Evolutionary conservation across 2,113 vertebrate genomes (phyloP).

Genomic region (Thomomys bottae): DNA sequence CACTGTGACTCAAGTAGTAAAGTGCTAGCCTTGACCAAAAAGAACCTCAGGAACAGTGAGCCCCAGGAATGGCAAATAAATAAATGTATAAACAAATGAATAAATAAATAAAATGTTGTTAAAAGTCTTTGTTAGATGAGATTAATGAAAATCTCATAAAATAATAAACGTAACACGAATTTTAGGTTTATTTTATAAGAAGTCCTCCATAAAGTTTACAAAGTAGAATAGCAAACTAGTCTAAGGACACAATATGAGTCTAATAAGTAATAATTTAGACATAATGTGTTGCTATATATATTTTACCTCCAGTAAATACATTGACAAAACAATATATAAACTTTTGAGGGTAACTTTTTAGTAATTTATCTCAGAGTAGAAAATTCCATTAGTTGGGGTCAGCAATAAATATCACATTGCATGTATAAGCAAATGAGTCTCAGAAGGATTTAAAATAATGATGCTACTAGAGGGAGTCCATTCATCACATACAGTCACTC

Average conservation of each 20-base stretch:
- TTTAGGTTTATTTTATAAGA: conserved; percentile 5
- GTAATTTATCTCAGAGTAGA: not conserved
- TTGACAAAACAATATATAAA: not conserved
- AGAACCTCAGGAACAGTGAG: too few relatives aligned
- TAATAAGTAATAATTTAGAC: not conserved
- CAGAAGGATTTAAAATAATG: not conserved
- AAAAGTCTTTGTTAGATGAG: not conserved
- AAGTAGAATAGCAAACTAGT: not conserved
- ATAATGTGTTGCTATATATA: not conserved
- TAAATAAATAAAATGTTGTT: not conserved
- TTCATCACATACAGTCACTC: not conserved
- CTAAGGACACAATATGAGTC: not conserved
- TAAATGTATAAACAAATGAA: too few relatives aligned
- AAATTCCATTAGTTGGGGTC: not conserved
- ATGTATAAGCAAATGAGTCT: not conserved
- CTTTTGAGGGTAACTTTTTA: not conserved
- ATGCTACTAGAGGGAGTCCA: not conserved
- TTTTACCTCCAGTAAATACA: not conserved
- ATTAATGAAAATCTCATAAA: not conserved
- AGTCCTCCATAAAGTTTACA: not conserved
- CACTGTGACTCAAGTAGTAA: too few relatives aligned
- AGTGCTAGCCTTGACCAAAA: too few relatives aligned
- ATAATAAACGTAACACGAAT: not conserved
- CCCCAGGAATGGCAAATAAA: too few relatives aligned
- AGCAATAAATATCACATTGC: not conserved